Base-by-base conservation (phyloP, 2,888 invertebrate genomes). In the Branchellion lobata region DNA sequence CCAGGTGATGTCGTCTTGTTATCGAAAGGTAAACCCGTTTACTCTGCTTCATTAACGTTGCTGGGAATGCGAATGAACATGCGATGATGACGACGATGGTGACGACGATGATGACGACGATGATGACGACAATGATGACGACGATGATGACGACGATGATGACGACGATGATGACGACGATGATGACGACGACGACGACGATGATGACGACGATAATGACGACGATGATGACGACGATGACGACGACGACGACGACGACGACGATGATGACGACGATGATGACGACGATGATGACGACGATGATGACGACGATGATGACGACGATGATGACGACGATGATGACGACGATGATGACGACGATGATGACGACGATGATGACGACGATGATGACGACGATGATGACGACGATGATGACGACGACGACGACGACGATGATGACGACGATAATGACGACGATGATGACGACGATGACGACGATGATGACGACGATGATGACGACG, bases 321-420 rank as follows among this genome's bases (percentile, higher is more conserved):
- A 47, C 5, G 47, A 72, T 31, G 72, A 72, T 72, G 1, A 33
- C 33, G 72, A 72, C 33, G 72, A 72, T 33, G 72, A 72, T 33
- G 33, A 33, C n/a, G 72, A 72, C 0, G 72, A 72, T 72, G 72
- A 72, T 72, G 40, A 40, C 5, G 40, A 40, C 14, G 75, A 79
- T 65, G 79, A 79, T 51, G 79, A 79, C 61, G 79, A 75, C 2
- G 40, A 14, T 40, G 40, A 40, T 8, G 40, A 57, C 5, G 24
- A 57, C 5, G 24, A 24, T 40, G 61, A 57, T 24, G 21, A 24
- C 21, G 21, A 24, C 61, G 24, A 18, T 57, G 21, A n/a, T 57
- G 21, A 57, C 3, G 24, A 24, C 21, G 75, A 79, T 65, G 79
- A 79, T 51, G 79, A 79, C 61, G 79, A 75, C 2, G 79, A 61